phyloP scores from a whole-genome alignment of 2,113 vertebrate species.

The Onychostoma macrolepis region DNA sequence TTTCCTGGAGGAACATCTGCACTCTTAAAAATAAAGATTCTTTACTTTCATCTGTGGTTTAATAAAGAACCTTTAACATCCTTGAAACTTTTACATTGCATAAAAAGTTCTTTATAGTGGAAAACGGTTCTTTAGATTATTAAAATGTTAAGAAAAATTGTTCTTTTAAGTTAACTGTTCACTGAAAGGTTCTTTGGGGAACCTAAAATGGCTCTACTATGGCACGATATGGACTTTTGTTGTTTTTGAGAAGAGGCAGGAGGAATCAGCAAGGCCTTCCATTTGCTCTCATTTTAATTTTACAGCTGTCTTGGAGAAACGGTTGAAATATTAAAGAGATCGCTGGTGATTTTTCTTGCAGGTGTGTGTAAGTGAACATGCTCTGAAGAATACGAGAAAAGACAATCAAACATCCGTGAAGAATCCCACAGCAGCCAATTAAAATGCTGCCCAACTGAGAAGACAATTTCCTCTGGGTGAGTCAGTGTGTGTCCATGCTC shows the following conservation, averaged over 20 bases:
- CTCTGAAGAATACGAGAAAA: not conserved
- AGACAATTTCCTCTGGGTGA: not conserved
- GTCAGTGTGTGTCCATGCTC: not conserved
- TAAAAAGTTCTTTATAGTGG: not conserved
- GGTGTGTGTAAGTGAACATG: not conserved
- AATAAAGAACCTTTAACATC: too few species aligned
- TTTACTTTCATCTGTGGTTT: too few species aligned
- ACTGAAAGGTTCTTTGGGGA: too few species aligned
- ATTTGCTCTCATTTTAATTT: not conserved
- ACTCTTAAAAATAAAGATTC: too few species aligned
- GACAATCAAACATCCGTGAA: not conserved
- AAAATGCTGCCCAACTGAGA: slow-evolving; percentile 32
- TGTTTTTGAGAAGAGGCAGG: too few species aligned
- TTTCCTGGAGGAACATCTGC: too few species aligned
- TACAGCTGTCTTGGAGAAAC: not conserved
- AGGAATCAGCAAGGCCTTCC: too few species aligned
- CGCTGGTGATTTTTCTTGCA: not conserved
- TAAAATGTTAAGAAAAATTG: not conserved
- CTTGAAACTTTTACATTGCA: not conserved
- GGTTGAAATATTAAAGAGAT: not conserved
- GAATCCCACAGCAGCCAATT: slow-evolving; percentile 25
- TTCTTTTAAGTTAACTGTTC: too few species aligned
- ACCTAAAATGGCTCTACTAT: too few species aligned
- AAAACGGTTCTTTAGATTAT: not conserved
- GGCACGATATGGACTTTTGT: too few species aligned